These are phyloP conservation scores for Eupithecia dodoneata DNA, from an alignment of 2,888 invertebrate species.

Conservation along the genomic window DNA sequence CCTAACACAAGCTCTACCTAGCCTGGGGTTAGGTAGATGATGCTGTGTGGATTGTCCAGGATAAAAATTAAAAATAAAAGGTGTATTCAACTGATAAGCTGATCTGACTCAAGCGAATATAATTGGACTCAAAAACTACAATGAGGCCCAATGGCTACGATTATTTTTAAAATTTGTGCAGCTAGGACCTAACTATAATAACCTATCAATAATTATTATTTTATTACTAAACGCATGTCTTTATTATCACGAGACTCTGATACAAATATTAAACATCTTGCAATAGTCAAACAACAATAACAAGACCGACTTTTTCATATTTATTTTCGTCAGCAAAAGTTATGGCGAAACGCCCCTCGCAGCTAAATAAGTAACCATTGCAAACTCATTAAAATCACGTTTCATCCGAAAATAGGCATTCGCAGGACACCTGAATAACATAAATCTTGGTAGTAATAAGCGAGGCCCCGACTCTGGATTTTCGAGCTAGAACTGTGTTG, in stretches of 20 bases:
- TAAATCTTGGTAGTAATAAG: slow-evolving; percentile 51
- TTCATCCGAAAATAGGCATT: slow-evolving; percentile 52
- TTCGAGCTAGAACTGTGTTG: neutral
- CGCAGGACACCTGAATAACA: slow-evolving; percentile 58
- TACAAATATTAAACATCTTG: neutral
- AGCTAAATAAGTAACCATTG: slow-evolving; percentile 49
- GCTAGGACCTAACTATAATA: too few relatives aligned
- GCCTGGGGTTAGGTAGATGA: too few relatives aligned
- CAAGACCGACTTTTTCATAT: slow-evolving; percentile 20
- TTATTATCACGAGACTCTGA: neutral
- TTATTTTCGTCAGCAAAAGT: slow-evolving; percentile 40
- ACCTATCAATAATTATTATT: too few relatives aligned
- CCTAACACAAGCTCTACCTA: too few relatives aligned
- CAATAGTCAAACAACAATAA: neutral
- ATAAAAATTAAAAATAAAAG: too few relatives aligned
- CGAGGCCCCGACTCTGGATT: neutral
- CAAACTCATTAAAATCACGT: slow-evolving; percentile 59
- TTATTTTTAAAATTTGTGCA: too few relatives aligned
- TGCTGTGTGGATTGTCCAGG: too few relatives aligned
- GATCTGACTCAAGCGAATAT: too few relatives aligned
- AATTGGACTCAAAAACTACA: too few relatives aligned
- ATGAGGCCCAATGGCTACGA: too few relatives aligned
- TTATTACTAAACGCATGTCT: too few relatives aligned
- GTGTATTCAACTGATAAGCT: too few relatives aligned
- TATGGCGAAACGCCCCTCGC: slow-evolving; percentile 43